Evolutionary conservation across 2,888 invertebrate genomes (phyloP), one percentile per base, ranked within the genome.

Genomic region (Encarsia formosa): DNA sequence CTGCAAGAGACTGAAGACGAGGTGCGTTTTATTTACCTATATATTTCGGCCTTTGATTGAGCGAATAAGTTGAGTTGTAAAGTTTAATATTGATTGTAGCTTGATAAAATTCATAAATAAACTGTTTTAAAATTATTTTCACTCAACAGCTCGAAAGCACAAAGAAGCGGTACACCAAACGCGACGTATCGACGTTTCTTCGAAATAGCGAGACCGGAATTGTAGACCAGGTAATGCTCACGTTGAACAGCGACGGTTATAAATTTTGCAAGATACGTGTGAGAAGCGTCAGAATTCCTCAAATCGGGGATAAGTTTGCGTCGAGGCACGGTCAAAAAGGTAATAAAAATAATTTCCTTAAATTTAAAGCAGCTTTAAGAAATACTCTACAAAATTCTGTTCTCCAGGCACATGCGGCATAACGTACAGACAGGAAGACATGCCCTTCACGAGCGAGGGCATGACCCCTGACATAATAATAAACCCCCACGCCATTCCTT

Each of bases 251-350:
- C 53, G 99, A 99, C 71, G 99, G 98, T 15, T 96, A 97, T 77
- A 99, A 99, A 75, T 99, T 99, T 77, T 95, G 96, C 71, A 99
- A 99, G 78, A 97, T 99, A 71, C 85, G 98, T 51, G 98, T 99
- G 8, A 81, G 99, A 49, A 98, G 98, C n/a, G 96, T 98, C 18
- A 88, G 99, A 61, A 95, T 97, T 59, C 99, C 99, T 4, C 99
- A 99, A 80, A 99, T 99, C 70, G 99, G 99, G 1, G 99, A 99
- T 76, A 99, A 99, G 75, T 99, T 99, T 77, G 99, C 99, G 24
- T 97, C 96, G n/a, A 85, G 99, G 40, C 99, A 99, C 73, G 99
- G 99, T 22, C 99, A 99, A 76, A 99, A 99, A 75, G 99, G 53
- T 73, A n/a, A 6, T 20, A n/a, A 13, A 6, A 34, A 32, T 23